A percentile compares a stretch with the other conserved stretches of the same genome.
phyloP scores from a whole-genome alignment of 2,113 vertebrate genomes.

The Melanerpes aurifrons region DNA sequence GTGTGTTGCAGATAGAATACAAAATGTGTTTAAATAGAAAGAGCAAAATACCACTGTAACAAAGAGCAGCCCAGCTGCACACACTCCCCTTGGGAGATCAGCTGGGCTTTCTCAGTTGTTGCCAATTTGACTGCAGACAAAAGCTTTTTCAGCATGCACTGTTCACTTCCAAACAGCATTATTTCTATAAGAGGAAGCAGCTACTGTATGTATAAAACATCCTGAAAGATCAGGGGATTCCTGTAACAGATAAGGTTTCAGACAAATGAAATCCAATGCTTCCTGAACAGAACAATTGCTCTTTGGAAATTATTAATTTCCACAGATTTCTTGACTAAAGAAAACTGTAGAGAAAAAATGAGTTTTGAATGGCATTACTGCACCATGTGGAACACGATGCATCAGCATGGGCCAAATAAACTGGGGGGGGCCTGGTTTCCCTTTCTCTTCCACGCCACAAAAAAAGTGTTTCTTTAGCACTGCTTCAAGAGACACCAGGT shows the following conservation, averaged over 20 bases:
- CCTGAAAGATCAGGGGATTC: constrained; percentile 21
- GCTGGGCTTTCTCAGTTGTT: constrained; percentile 8
- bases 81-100: constrained; percentile 49
- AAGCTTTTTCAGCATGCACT: constrained; percentile 45
- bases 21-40: background rate
- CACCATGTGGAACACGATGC: background rate
- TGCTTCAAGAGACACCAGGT: background rate
- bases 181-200: constrained; percentile 51
- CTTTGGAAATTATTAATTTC: background rate
- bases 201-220: constrained; percentile 53
- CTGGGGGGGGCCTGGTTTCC: background rate
- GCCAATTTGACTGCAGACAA: constrained; percentile 46
- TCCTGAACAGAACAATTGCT: background rate
- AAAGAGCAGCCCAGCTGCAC: constrained; percentile 45
- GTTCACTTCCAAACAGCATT: constrained; percentile 4
- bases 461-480: background rate
- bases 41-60: background rate
- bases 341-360: background rate
- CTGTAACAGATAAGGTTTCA: background rate
- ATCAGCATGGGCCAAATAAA: background rate
- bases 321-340: background rate
- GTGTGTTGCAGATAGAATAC: background rate
- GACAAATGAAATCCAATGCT: background rate
- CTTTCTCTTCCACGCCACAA: background rate
- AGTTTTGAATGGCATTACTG: background rate